Base-by-base conservation (phyloP, 37 sponge, comb jelly and placozoan species). In the Eunapius fragilis region DNA sequence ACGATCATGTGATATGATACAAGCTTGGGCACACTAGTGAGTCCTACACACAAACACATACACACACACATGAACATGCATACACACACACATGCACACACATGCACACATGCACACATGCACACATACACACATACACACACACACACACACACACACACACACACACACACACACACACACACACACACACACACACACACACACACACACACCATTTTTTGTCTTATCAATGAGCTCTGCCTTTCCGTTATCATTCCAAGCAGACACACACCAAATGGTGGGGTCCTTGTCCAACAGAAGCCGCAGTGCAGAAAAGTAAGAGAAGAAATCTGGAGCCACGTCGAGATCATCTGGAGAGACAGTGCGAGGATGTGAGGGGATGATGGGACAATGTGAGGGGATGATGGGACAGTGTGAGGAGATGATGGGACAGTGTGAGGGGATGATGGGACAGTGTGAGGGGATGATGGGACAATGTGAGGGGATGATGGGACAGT, bases 191-290 rank as follows among this genome's bases (percentile, higher is more conserved):
- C 6, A 6, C 6, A 9, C 41, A 41, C 41, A 41, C 6, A 6
- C 41, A 41, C 6, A 41, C 6, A 41, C 41, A 41, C 22, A 33
- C 92, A 80, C 41, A 91, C 92, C 84, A 36, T 83, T 87, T 24
- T 68, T 31, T 17, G 72, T 24, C 31, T 23, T 38, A 49, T 87
- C 74, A 31, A 91, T 72, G 74, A 75, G 80, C 7, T 75, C 92
- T 12, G 78, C 76, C 81, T 92, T 94, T 13, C 98, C 98, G 41
- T 97, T 97, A 78, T 97, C 98, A 84, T 97, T 97, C 96, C 96
- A 97, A 12, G 98, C 98, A 7, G 96, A 96, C 34, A 97, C 85
- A 83, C 98, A 97, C 96, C 94, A 93, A n/a, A 97, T 32, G 26
- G 86, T 85, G 23, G 80, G 85, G 88, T 97, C 98, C 27, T 37